A percentile compares a stretch with the other conserved stretches of the same genome.
Conservation (phyloP, 1,140 invertebrate genomes). For the Yoshiicerus persimilis region DNA sequence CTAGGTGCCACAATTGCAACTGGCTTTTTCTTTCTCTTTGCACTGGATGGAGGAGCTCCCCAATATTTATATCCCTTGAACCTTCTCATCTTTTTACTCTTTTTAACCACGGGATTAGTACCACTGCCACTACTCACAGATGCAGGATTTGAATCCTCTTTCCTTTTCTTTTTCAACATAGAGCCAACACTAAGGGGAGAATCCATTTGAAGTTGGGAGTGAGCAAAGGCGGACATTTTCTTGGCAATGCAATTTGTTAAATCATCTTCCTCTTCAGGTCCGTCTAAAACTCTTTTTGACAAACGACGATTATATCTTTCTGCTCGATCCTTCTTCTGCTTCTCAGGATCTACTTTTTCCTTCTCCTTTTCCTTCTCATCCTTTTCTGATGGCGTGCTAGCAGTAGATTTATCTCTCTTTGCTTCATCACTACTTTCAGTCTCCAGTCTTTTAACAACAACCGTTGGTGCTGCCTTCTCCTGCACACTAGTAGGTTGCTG, state of each 20-base stretch:
- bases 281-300: constrained; percentile 38
- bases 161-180: background rate
- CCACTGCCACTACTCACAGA: constrained; percentile 1
- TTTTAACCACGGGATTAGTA: background rate
- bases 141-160: background rate
- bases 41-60: constrained; percentile 46
- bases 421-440: background rate
- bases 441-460: background rate
- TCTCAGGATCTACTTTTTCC: constrained; percentile 50
- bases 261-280: constrained; percentile 31
- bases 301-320: constrained; percentile 43
- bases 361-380: constrained; percentile 42
- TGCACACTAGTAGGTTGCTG: background rate
- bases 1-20: constrained; percentile 48
- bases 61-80: constrained; percentile 49
- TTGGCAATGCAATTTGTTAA: background rate
- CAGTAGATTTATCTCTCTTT: background rate
- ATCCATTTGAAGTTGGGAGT: background rate
- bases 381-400: background rate
- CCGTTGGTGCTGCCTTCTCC: background rate
- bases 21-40: constrained; percentile 47
- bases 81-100: constrained; percentile 39
- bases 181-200: background rate
- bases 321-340: constrained; percentile 42
- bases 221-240: background rate